Percentiles rank a stretch among this genome's conserved stretches.
Conservation (phyloP, 1,140 invertebrate genomes). For the Notospermus geniculatus region DNA sequence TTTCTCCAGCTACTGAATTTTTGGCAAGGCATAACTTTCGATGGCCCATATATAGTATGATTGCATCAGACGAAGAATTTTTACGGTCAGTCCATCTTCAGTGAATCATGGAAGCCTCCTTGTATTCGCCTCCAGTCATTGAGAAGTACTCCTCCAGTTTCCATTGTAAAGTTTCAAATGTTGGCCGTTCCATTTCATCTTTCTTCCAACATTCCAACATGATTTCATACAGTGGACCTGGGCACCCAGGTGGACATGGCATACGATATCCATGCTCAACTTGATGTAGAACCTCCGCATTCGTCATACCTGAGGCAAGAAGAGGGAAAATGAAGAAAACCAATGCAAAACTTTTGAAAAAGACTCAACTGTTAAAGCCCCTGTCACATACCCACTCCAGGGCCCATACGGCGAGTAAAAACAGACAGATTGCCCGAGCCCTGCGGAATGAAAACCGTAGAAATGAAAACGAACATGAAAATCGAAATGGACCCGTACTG, state of each 20-base stretch:
- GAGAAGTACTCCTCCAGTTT: conserved; percentile 99
- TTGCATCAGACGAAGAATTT: no score
- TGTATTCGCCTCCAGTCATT: conserved; percentile 97
- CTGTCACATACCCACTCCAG: no score
- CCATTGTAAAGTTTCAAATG: conserved; percentile 99
- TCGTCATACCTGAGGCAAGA: conserved; percentile 87
- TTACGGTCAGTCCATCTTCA: not conserved
- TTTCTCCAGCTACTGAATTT: no score
- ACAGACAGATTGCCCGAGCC: no score
- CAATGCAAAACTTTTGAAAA: not conserved
- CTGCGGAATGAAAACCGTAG: no score
- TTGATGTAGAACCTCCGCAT: conserved; percentile 98
- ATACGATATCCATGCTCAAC: conserved; percentile 99
- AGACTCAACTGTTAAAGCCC: no score
- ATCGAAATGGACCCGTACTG: no score
- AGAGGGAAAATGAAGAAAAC: conserved; percentile 2
- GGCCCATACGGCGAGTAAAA: no score
- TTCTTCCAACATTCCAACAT: conserved; percentile 99
- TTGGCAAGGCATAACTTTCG: no score
- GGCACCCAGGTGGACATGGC: no score
- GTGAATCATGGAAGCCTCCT: conserved; percentile 72
- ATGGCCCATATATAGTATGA: no score
- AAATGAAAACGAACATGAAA: no score
- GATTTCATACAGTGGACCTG: conserved; percentile 93
- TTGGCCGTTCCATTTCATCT: conserved; percentile 96